Base-by-base conservation (phyloP, 2,797 vertebrate species). In the Channallabes apus region DNA sequence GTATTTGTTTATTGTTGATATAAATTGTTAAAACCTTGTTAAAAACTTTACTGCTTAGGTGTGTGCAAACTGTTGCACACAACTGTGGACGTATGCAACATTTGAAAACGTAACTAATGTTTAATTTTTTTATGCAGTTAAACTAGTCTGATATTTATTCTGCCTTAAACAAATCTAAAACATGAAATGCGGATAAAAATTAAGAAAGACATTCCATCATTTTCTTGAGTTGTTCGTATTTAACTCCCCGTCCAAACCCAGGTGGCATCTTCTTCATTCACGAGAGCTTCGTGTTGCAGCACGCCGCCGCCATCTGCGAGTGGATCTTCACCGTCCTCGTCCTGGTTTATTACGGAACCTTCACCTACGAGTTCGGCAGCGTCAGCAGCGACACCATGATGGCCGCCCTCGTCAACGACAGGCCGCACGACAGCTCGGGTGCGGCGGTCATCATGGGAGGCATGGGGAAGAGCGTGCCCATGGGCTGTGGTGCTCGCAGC, bases 261-360 rank as follows among this genome's bases (percentile, higher is more conserved):
- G 97, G 97, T 0, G 97, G 96, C 0, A 94, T 98, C 85, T 99
- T 99, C 92, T 99, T 99, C 90, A 93, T 98, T 88, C 97, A 99
- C 0, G 96, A 99, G 92, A 99, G 96, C 89, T 97, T 97, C 0
- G 89, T 96, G 83, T 95, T 99, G 75, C 98, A 99, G 93, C 98
- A 99, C 0, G 94, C 97, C 0, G 97, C 98, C 0, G 98, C 98
- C 88, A 95, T 99, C 86, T 99, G 97, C 0, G 98, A 99, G 91
- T 99, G 98, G 98, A 95, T 98, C 84, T 99, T 98, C 90, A 98
- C 98, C 6, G 97, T 99, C 1, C 96, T 97, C 89, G 96, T 99
- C 91, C 94, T 99, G 84, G 94, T 99, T 86, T 99, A 98, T 93
- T 99, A 99, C 0, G 98, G 98, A 86, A 99, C 98, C 64, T 99